Conservation (phyloP, 35 echinoderm and acorn worm genomes). For the Eucidaris tribuloides region DNA sequence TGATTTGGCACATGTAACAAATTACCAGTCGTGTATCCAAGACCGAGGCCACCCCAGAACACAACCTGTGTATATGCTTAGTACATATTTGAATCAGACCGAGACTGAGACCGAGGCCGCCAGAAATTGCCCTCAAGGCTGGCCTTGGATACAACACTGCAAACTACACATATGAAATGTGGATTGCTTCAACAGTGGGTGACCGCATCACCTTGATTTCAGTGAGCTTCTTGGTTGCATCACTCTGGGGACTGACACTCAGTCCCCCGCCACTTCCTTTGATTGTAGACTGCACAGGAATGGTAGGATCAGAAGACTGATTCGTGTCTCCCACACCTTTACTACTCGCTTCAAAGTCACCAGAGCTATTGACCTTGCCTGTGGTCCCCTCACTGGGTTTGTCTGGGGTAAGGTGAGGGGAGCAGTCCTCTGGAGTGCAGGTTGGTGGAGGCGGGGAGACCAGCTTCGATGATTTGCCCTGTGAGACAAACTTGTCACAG, state of each 20-base stretch:
- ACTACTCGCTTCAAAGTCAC: background rate
- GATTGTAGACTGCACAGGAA: background rate
- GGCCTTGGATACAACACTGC: no score
- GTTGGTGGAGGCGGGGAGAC: constrained; percentile 3
- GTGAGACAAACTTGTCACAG: background rate
- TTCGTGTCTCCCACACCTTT: background rate
- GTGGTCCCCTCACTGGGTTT: background rate
- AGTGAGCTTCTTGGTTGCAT: background rate
- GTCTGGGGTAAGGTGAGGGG: constrained; percentile 1
- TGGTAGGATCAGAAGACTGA: background rate
- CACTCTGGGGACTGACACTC: background rate
- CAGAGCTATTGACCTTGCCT: background rate
- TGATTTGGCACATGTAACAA: no score
- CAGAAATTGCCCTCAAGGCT: no score
- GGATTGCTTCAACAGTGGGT: background rate
- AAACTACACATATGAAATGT: background rate
- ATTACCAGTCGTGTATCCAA: no score
- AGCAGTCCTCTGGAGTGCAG: constrained; percentile 24
- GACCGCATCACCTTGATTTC: constrained; percentile 1
- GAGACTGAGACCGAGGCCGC: no score
- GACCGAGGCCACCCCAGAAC: no score
- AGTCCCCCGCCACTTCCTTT: background rate
- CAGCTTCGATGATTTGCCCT: background rate
- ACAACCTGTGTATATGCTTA: no score
- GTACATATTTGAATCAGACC: no score